A percentile compares a stretch with the other conserved stretches of the same genome.
Evolutionary conservation across 2,888 invertebrate species (phyloP).

Genomic region (Rotaria macrura): DNA sequence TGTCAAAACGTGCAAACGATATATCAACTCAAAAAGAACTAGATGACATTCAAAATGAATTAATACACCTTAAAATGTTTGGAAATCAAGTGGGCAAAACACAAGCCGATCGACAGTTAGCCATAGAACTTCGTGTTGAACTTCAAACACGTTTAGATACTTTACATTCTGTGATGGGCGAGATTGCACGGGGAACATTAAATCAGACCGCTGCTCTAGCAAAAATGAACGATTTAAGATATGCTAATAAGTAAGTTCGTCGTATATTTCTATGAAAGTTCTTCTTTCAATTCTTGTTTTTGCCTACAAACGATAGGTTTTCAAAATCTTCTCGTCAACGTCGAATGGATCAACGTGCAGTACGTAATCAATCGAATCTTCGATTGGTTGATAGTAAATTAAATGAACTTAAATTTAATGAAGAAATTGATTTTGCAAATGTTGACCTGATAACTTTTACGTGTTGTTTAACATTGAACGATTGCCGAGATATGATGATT

Average conservation of each 20-base stretch:
- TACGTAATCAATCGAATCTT: slow-evolving; percentile 37
- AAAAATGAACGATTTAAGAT: slow-evolving; percentile 8
- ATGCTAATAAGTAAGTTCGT: background rate
- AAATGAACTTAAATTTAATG: slow-evolving; percentile 20
- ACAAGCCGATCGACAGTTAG: background rate
- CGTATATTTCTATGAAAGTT: too few relatives aligned
- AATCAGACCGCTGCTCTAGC: background rate
- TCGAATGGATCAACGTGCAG: slow-evolving; percentile 38
- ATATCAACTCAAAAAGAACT: background rate
- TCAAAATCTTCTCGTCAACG: slow-evolving; percentile 38
- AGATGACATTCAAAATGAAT: slow-evolving; percentile 4
- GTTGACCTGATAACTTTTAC: slow-evolving; percentile 37
- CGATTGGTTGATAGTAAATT: slow-evolving; percentile 22
- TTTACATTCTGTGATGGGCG: slow-evolving; percentile 1
- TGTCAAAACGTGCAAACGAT: background rate
- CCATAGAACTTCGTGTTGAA: background rate
- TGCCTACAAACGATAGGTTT: too few relatives aligned
- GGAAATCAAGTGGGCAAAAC: background rate
- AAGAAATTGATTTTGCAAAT: slow-evolving; percentile 36
- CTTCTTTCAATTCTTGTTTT: too few relatives aligned
- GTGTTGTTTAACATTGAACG: slow-evolving; percentile 38
- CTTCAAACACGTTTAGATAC: slow-evolving; percentile 15
- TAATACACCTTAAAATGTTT: background rate
- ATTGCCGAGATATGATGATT: slow-evolving; percentile 37
- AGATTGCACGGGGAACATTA: background rate